Conservation (phyloP, 2,797 vertebrate genomes). For the Potorous gilbertii region DNA sequence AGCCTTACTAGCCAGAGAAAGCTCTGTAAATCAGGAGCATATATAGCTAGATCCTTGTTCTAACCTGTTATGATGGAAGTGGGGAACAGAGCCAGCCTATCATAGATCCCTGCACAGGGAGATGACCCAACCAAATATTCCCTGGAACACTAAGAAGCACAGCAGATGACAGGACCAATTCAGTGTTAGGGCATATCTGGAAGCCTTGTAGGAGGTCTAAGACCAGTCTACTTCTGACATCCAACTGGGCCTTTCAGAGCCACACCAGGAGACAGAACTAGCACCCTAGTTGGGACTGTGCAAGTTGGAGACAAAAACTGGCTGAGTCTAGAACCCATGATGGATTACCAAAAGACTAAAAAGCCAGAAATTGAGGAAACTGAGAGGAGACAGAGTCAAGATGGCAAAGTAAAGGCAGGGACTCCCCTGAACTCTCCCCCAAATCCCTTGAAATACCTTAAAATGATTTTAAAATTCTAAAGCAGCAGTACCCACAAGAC, state of each 20-base stretch:
- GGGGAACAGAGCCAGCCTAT: background rate
- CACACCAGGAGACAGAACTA: background rate
- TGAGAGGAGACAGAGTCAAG: too few species aligned
- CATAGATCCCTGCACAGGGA: background rate
- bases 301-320: background rate
- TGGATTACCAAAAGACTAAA: too few species aligned
- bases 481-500: too few species aligned
- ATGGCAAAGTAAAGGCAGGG: too few species aligned
- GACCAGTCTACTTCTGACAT: background rate
- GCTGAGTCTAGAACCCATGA: too few species aligned
- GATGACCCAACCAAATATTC: background rate
- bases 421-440: too few species aligned
- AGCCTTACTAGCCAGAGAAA: background rate
- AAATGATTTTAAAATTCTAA: too few species aligned
- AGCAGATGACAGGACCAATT: background rate
- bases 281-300: background rate
- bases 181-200: background rate
- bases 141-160: too few species aligned
- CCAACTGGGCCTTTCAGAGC: too few species aligned
- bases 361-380: too few species aligned
- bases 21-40: background rate
- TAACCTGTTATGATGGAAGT: background rate
- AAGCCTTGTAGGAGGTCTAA: background rate
- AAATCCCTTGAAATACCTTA: too few species aligned
- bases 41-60: background rate